A percentile compares a stretch with the other conserved stretches of the same genome.
These are phyloP conservation scores for Scaptomyza graminum DNA, from an alignment of 1,140 invertebrate species.

Conservation along the genomic window DNA sequence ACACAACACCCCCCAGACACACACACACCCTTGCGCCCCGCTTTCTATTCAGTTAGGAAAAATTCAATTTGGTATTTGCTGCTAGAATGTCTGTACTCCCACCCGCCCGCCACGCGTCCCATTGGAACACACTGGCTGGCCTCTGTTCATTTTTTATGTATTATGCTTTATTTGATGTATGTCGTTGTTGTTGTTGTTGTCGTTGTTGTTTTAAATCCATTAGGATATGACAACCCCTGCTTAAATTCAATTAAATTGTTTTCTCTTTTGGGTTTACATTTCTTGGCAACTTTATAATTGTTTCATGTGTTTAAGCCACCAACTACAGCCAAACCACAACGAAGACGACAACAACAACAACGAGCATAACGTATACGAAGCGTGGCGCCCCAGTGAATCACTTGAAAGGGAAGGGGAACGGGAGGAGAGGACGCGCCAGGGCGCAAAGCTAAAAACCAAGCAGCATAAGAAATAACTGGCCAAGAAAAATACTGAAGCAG, in stretches of 20 bases:
- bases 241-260: constrained; percentile 82
- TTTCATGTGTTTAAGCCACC: constrained; percentile 80
- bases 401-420: not conserved
- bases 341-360: constrained; percentile 2
- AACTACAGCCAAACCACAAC: constrained; percentile 33
- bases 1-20: not conserved
- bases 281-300: constrained; percentile 81
- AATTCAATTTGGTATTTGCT: constrained; percentile 10
- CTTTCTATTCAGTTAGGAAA: not conserved
- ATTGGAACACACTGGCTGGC: constrained; percentile 4
- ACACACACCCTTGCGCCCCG: not conserved
- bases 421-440: constrained; percentile 34
- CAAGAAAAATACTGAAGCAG: constrained; percentile 48
- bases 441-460: constrained; percentile 72
- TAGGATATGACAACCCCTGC: constrained; percentile 81
- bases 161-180: constrained; percentile 63
- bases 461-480: constrained; percentile 76
- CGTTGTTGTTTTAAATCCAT: constrained; percentile 79
- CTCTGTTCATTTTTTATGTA: constrained; percentile 51
- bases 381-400: constrained; percentile 13
- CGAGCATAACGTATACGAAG: constrained; percentile 19
- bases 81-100: not conserved
- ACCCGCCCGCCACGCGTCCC: not conserved
- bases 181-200: constrained; percentile 43
- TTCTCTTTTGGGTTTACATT: constrained; percentile 81